phyloP scores from a whole-genome alignment of 2,113 vertebrate genomes.

The Aleadryas rufinucha region DNA sequence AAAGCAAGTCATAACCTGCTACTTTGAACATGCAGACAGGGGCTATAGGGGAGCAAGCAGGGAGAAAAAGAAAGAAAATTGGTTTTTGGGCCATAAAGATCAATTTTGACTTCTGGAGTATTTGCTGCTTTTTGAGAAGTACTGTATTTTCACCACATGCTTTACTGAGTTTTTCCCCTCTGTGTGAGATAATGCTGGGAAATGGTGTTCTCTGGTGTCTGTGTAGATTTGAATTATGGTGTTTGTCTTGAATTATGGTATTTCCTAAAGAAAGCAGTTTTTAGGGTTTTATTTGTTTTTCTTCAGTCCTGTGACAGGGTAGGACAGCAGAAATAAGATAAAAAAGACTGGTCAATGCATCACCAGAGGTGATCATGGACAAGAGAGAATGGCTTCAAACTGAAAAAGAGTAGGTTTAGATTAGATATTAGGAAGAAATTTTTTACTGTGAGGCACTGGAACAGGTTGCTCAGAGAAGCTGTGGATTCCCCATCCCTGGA shows the following conservation, averaged over 20 bases:
- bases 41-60: neutral
- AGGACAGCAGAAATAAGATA: neutral
- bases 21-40: neutral
- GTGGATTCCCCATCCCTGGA: neutral
- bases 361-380: neutral
- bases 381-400: neutral
- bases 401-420: neutral
- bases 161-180: neutral
- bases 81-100: neutral
- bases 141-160: neutral
- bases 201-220: neutral
- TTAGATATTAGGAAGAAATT: neutral
- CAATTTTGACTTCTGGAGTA: neutral
- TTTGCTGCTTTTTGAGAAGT: neutral
- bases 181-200: neutral
- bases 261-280: neutral
- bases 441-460: neutral
- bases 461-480: neutral
- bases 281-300: neutral
- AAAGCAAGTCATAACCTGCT: neutral
- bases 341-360: neutral
- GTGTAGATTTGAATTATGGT: neutral
- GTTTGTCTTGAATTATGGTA: neutral
- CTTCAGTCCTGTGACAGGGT: neutral
- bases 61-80: neutral